A percentile compares a stretch with the other conserved stretches of the same genome.
These are phyloP conservation scores for Meriones psammophilus DNA, from an alignment of 2,797 vertebrate genomes.

Conservation along the genomic window DNA sequence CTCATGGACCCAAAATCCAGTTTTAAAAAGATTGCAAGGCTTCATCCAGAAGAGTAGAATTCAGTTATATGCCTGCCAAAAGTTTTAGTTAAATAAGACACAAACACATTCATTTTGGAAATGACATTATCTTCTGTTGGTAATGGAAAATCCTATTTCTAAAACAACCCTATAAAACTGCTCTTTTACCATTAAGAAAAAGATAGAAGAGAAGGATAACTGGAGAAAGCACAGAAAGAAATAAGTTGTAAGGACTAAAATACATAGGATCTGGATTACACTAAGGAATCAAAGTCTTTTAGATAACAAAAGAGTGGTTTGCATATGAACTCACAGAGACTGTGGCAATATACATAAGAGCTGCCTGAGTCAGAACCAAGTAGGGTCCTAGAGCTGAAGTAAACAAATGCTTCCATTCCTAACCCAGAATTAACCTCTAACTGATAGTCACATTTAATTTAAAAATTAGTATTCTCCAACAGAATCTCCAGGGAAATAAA, in stretches of 20 bases:
- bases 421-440: neutral
- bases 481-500: neutral
- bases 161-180: neutral
- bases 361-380: neutral
- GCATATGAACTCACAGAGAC: neutral
- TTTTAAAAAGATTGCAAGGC: neutral
- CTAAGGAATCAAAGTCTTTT: neutral
- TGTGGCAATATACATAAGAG: neutral
- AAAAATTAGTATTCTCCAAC: neutral
- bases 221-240: neutral
- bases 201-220: neutral
- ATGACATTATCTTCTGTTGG: neutral
- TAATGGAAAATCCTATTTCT: neutral
- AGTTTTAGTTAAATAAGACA: neutral
- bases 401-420: neutral
- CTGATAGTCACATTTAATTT: neutral
- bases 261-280: neutral
- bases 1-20: neutral
- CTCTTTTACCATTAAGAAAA: neutral
- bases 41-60: neutral
- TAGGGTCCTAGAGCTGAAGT: neutral
- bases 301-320: neutral
- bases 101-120: neutral
- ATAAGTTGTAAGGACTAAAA: neutral
- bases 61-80: neutral